These are phyloP conservation scores for Acleris sparsana DNA, from an alignment of 2,888 invertebrate species.

Conservation along the genomic window DNA sequence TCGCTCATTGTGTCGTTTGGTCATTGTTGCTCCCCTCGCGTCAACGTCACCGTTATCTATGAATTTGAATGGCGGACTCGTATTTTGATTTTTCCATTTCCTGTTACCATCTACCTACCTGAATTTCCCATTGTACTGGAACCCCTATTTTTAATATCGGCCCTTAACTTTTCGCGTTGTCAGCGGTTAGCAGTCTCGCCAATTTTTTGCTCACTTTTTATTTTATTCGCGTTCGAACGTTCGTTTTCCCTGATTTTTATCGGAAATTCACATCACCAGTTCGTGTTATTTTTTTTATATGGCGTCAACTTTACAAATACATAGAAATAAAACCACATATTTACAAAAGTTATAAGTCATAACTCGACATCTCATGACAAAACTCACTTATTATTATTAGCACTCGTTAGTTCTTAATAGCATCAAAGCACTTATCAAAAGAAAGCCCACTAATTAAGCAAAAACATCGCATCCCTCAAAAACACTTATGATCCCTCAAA, in stretches of 20 bases:
- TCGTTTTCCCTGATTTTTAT: slow-evolving; percentile 9
- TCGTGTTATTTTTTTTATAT: not conserved
- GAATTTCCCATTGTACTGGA: slow-evolving; percentile 57
- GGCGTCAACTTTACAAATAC: too few species aligned
- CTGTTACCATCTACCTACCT: slow-evolving; percentile 55
- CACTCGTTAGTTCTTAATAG: slow-evolving; percentile 43
- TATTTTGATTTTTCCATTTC: slow-evolving; percentile 78
- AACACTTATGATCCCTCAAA: slow-evolving; percentile 76
- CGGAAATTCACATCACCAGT: slow-evolving; percentile 3
- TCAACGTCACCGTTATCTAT: slow-evolving; percentile 55
- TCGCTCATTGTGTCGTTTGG: slow-evolving; percentile 40
- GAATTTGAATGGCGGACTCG: slow-evolving; percentile 60
- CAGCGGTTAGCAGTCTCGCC: slow-evolving; percentile 44
- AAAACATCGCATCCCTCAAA: slow-evolving; percentile 72
- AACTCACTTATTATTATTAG: slow-evolving; percentile 8
- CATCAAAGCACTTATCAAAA: slow-evolving; percentile 38
- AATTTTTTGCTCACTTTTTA: slow-evolving; percentile 25
- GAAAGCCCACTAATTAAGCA: slow-evolving; percentile 71
- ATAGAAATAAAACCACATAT: too few species aligned
- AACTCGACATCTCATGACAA: slow-evolving; percentile 8
- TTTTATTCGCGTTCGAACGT: not conserved
- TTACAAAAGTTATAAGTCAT: not conserved
- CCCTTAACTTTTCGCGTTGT: slow-evolving; percentile 54
- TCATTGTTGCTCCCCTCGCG: slow-evolving; percentile 46
- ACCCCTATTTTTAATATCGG: slow-evolving; percentile 67